These are phyloP conservation scores for Cheilosia urbana DNA, from an alignment of 2,888 invertebrate species.

Conservation along the genomic window DNA sequence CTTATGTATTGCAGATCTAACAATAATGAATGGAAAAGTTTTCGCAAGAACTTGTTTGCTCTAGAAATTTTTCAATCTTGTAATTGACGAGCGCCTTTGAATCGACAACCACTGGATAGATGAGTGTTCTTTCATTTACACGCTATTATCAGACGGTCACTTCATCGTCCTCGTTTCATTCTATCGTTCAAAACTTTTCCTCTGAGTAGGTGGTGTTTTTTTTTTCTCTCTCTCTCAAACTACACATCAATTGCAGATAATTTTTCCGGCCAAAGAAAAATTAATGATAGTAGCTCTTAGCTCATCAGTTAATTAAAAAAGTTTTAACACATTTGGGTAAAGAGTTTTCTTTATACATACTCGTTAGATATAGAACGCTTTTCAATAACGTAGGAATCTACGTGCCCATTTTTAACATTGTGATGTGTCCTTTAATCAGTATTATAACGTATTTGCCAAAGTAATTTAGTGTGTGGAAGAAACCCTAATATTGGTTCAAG, in stretches of 20 bases:
- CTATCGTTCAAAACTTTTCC: conserved; percentile 36
- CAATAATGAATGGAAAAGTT: conserved; percentile 30
- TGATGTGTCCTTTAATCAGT: neutral
- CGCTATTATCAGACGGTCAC: conserved; percentile 29
- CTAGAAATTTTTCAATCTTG: conserved; percentile 14
- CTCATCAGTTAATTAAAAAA: conserved; percentile 67
- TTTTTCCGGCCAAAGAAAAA: conserved; percentile 30
- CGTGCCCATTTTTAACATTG: neutral
- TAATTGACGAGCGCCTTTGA: conserved; percentile 35
- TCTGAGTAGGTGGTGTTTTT: conserved; percentile 1
- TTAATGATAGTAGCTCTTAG: conserved; percentile 38
- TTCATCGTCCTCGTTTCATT: conserved; percentile 16
- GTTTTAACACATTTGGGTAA: conserved; percentile 37
- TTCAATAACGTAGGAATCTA: neutral
- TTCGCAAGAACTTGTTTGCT: conserved; percentile 33
- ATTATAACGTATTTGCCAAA: neutral
- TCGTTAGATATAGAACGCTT: conserved; percentile 3
- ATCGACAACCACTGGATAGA: neutral
- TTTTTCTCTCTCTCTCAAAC: conserved; percentile 8
- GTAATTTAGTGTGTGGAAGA: neutral
- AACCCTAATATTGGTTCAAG: neutral
- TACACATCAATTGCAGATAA: conserved; percentile 63
- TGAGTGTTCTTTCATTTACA: conserved; percentile 32
- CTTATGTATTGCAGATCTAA: neutral
- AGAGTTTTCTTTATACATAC: conserved; percentile 17